phyloP scores from a whole-genome alignment of 2,797 vertebrate species.

The Scarus forsteni region DNA sequence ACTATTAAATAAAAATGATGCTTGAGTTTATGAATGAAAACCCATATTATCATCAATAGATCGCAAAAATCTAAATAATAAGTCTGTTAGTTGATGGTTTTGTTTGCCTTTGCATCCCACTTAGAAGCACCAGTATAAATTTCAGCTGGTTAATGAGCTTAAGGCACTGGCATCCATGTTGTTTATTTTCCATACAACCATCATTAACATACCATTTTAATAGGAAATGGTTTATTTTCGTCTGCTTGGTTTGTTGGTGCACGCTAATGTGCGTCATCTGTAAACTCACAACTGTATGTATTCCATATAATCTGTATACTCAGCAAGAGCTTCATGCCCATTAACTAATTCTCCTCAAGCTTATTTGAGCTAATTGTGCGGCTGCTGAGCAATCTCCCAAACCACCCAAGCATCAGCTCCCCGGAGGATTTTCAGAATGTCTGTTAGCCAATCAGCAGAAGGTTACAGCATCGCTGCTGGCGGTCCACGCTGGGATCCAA shows the following conservation, averaged over 20 bases:
- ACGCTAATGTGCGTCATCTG: constrained; percentile 11
- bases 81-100: neutral
- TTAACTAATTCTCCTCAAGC: constrained; percentile 66
- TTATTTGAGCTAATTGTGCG: constrained; percentile 74
- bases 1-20: too few relatives aligned
- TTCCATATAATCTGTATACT: constrained; percentile 40
- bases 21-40: too few relatives aligned
- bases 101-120: too few relatives aligned
- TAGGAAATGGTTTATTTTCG: neutral
- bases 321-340: constrained; percentile 55
- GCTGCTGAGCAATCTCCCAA: constrained; percentile 68
- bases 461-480: constrained; percentile 59
- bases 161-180: neutral
- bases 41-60: too few relatives aligned
- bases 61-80: neutral
- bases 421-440: constrained; percentile 63
- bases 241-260: neutral
- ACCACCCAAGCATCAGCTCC: constrained; percentile 77
- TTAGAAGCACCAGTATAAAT: neutral
- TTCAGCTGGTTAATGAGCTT: too few relatives aligned
- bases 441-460: constrained; percentile 64
- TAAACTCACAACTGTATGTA: constrained; percentile 29
- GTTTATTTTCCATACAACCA: neutral
- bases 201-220: constrained; percentile 8
- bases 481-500: constrained; percentile 74